A percentile compares a stretch with the other conserved stretches of the same genome.
These are phyloP conservation scores for Pangasius larnaudii DNA, from an alignment of 2,797 vertebrate species.

Conservation along the genomic window DNA sequence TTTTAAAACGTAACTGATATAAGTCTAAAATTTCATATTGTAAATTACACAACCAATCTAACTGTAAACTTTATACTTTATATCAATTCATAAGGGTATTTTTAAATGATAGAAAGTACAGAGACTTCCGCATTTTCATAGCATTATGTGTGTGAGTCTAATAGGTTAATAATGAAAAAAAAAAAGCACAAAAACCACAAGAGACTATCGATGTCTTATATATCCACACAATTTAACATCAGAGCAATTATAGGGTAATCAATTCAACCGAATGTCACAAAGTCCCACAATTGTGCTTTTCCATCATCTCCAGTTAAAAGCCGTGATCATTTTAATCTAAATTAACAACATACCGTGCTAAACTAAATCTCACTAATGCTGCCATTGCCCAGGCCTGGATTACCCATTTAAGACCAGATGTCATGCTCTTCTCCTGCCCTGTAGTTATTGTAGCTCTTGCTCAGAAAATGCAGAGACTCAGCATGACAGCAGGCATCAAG, in stretches of 20 bases:
- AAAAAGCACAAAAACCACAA: background rate
- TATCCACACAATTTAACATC: background rate
- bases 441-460: conserved; percentile 26
- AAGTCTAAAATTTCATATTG: background rate
- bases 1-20: background rate
- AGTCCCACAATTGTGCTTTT: conserved; percentile 22
- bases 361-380: conserved; percentile 44
- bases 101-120: background rate
- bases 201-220: background rate
- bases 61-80: background rate
- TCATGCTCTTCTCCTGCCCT: conserved; percentile 25
- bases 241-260: background rate
- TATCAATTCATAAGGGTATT: background rate
- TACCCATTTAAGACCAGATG: conserved; percentile 43
- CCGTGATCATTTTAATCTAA: conserved; percentile 42
- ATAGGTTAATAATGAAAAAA: background rate
- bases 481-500: conserved; percentile 37
- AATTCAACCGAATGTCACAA: background rate
- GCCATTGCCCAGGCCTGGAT: conserved; percentile 36
- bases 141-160: background rate
- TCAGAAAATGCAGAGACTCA: conserved; percentile 27
- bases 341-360: conserved; percentile 41
- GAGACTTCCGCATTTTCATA: background rate
- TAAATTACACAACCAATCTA: background rate
- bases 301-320: conserved; percentile 10